Base-by-base conservation (phyloP, 2,113 vertebrate species). In the Gopherus flavomarginatus region DNA sequence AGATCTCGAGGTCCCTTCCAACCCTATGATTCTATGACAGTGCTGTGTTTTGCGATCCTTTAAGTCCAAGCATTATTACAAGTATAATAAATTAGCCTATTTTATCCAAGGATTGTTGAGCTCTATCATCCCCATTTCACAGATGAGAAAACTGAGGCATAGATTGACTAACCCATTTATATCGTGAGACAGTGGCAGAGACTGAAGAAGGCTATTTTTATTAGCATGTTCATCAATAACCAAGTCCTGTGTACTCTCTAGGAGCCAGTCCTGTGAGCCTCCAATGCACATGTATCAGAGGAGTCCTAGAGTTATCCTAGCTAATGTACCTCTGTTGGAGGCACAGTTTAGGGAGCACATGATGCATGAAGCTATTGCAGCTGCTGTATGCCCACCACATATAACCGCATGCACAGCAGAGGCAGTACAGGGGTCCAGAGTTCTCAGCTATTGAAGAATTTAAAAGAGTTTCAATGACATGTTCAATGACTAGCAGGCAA, bases 81-180 rank as follows among this genome's bases (percentile, higher is more conserved):
- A 78, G 72, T 0, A 80, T 56, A 56, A 88, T 89, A 88, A 92
- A 80, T 4, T 8, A 75, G 38, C 31, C 5, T 83, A 10, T 65
- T 93, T 93, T 85, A 57, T 1, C 1, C 10, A 65, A 82, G 27
- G 5, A 89, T 27, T 21, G 26, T 2, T 0, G 1, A 82, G 21
- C 24, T 77, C 54, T 80, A 90, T 24, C n/a, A 52, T 88, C 80
- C 21, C 27, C 84, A 86, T 93, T 85, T 93, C 54, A 90, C 21
- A 87, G 65, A 77, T 0, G 4, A 81, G 49, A 10, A 90, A 90
- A 94, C 29, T 8, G 89, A 95, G 80, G 3, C 31, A 92, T 13
- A 11, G 35, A 90, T 31, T 56, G 21, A 75, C 47, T 52, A 56
- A 42, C 24, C 24, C 44, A 56, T 14, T 4, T 22, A 86, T 72